Evolutionary conservation across 2,888 invertebrate species (phyloP).

Genomic region (Carterocephalus palaemon): DNA sequence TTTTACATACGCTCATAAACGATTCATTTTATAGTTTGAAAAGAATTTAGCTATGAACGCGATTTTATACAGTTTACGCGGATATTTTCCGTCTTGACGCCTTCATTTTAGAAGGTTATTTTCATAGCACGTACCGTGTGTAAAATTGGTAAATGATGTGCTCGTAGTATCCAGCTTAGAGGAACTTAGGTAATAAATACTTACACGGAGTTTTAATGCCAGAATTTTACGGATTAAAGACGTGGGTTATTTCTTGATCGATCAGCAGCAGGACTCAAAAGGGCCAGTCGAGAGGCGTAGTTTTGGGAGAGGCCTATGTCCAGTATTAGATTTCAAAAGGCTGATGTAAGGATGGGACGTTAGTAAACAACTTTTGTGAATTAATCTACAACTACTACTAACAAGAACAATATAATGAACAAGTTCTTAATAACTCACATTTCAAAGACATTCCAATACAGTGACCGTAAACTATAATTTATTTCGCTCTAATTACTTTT

Average conservation of each 20-base stretch:
- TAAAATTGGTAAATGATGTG: slow-evolving; percentile 9
- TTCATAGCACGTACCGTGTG: slow-evolving; percentile 17
- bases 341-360: too few species aligned
- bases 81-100: not conserved
- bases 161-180: not conserved
- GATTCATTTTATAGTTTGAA: not conserved
- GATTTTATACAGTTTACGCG: slow-evolving; percentile 14
- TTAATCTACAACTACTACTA: too few species aligned
- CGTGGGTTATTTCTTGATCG: too few species aligned
- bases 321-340: too few species aligned
- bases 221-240: not conserved
- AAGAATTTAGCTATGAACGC: slow-evolving; percentile 5
- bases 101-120: slow-evolving; percentile 11
- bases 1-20: not conserved
- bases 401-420: too few species aligned
- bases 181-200: slow-evolving; percentile 2
- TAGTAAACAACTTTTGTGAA: slow-evolving; percentile 1
- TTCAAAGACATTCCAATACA: slow-evolving; percentile 16
- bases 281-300: too few species aligned
- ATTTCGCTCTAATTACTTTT: slow-evolving; percentile 21
- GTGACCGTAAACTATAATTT: slow-evolving; percentile 21
- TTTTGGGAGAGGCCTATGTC: too few species aligned
- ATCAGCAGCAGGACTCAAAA: too few species aligned
- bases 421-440: slow-evolving; percentile 7
- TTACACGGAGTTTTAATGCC: not conserved